Percentiles rank a stretch among this genome's conserved stretches.
Conservation (phyloP, 2,888 invertebrate species). For the Megastigmus dorsalis region DNA sequence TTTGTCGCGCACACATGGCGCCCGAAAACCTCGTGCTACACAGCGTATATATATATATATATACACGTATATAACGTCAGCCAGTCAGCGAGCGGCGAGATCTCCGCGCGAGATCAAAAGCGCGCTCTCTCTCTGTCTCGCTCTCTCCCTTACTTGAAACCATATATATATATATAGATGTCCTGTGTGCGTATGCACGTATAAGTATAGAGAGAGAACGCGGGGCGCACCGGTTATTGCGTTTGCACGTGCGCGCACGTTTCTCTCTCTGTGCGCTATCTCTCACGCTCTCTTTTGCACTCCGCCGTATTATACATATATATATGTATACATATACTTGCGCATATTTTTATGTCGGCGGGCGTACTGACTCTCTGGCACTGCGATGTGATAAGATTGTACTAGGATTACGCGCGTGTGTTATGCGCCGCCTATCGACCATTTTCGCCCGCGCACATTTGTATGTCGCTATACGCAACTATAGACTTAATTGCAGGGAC, state of each 20-base stretch:
- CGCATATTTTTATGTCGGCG: background rate
- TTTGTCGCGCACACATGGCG: conserved; percentile 71
- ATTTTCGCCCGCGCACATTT: no score
- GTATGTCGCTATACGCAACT: no score
- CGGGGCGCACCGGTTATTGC: conserved; percentile 50
- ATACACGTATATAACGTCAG: no score
- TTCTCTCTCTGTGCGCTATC: conserved; percentile 35
- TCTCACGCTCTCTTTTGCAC: conserved; percentile 38
- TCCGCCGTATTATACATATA: no score
- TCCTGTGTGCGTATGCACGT: background rate
- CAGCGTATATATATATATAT: no score
- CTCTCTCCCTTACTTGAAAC: background rate
- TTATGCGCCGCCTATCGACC: no score
- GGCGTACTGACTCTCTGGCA: no score
- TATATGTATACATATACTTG: background rate
- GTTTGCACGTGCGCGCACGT: conserved; percentile 55
- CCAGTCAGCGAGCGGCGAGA: conserved; percentile 48
- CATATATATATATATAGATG: background rate
- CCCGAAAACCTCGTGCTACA: conserved; percentile 49
- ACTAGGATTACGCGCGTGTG: background rate
- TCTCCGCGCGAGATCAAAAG: conserved; percentile 61
- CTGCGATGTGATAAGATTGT: conserved; percentile 2
- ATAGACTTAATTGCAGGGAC: no score
- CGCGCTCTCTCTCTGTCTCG: background rate
- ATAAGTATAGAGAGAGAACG: no score